phyloP scores from a whole-genome alignment of 2,113 vertebrate genomes.

The Ophiodon elongatus region DNA sequence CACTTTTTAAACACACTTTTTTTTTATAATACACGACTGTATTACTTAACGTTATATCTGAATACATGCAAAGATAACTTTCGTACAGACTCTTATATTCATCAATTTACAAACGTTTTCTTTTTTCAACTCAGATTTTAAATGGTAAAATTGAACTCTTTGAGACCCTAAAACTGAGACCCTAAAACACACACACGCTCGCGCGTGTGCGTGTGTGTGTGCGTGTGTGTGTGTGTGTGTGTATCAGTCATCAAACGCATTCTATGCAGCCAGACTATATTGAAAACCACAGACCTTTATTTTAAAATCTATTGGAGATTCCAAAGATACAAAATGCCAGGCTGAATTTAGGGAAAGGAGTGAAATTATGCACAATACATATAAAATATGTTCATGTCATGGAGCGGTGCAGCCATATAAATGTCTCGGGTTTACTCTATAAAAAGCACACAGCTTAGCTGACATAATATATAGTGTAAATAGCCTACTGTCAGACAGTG shows the following conservation, averaged over 20 bases:
- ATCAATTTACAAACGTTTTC: neutral
- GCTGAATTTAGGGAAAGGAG: neutral
- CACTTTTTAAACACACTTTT: too few species aligned
- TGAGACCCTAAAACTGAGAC: neutral
- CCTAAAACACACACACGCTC: too few species aligned
- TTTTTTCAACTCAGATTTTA: neutral
- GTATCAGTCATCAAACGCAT: neutral
- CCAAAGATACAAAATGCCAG: neutral
- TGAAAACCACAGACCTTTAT: neutral
- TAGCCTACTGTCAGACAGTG: neutral
- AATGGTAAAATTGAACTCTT: too few species aligned
- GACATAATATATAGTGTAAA: neutral
- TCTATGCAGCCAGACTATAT: neutral
- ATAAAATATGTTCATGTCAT: neutral
- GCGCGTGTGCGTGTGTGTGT: too few species aligned
- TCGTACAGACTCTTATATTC: neutral
- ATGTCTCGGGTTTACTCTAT: neutral
- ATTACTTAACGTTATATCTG: neutral
- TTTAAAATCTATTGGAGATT: neutral
- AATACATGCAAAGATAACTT: too few species aligned
- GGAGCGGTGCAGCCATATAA: neutral
- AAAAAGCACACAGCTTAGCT: neutral
- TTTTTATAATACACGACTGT: too few species aligned
- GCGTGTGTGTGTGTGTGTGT: too few species aligned
- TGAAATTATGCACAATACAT: neutral